Evolutionary conservation across 1,140 invertebrate species (phyloP).

Genomic region (Cotesia vestalis): DNA sequence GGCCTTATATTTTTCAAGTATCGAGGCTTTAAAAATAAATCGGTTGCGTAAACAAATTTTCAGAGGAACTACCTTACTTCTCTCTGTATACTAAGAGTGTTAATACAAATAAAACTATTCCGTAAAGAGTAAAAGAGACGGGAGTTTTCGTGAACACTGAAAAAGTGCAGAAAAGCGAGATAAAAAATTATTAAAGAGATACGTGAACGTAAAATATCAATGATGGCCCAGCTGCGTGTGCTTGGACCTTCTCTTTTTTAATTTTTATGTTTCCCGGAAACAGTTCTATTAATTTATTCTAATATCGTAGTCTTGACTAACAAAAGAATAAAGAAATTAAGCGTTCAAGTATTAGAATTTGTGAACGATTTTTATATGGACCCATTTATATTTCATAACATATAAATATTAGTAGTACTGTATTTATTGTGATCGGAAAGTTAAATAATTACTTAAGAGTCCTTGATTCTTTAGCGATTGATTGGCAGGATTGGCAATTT

Average conservation of each 20-base stretch:
- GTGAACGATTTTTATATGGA: not conserved
- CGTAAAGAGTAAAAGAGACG: conserved; percentile 15
- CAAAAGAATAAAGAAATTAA: conserved; percentile 32
- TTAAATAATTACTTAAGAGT: conserved; percentile 3
- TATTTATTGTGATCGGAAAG: conserved; percentile 19
- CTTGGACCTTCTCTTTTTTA: conserved; percentile 5
- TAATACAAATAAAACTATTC: not conserved
- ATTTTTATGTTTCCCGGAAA: conserved; percentile 36
- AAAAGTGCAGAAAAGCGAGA: conserved; percentile 4
- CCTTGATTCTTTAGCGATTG: conserved; percentile 61
- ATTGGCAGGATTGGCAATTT: conserved; percentile 64
- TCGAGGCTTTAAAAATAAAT: conserved; percentile 50
- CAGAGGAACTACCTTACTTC: conserved; percentile 16
- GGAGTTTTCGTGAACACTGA: conserved; percentile 18
- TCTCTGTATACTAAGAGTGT: not conserved
- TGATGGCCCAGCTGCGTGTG: not conserved
- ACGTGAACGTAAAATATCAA: conserved; percentile 6
- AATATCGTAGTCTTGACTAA: conserved; percentile 5
- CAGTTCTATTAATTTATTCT: conserved; percentile 35
- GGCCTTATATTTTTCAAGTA: conserved; percentile 30
- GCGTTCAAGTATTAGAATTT: not conserved
- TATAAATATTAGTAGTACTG: conserved; percentile 8
- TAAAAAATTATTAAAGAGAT: not conserved
- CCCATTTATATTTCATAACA: too few species aligned
- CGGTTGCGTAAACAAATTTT: conserved; percentile 52